Base-by-base conservation (phyloP, 2,113 vertebrate species). In the Peucedramus taeniatus region DNA sequence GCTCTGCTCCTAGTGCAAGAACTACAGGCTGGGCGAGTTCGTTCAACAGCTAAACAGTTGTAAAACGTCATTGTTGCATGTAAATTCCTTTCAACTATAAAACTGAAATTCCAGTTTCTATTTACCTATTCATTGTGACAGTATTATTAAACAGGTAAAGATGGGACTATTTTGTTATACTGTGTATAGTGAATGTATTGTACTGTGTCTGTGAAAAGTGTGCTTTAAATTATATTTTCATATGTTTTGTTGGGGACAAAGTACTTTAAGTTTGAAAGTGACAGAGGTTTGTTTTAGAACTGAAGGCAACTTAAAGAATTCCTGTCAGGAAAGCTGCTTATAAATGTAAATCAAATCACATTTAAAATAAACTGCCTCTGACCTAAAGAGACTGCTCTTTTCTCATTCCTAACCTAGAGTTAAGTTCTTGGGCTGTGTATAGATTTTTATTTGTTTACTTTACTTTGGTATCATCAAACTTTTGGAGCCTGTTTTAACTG, bases 161-260 rank as follows among this genome's bases (percentile, higher is more conserved):
- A 98, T 98, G 98, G 98, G 98, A 98, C 97, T 98, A 98, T 99
- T 98, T 99, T 99, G 98, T 98, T 98, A 99, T 98, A 99, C 98
- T 97, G 98, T 99, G 98, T 99, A 98, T 98, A 99, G 98, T 99
- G 98, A 99, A 98, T 99, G 99, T 99, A 99, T 98, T 97, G 99
- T 99, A 98, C 97, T 90, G 98, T 99, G 98, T 99, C 98, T 99
- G 98, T 99, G 99, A 98, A 99, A 99, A 98, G 97, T 98, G 98
- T 99, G 98, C 99, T 99, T 99, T 99, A 99, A 99, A 99, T 99
- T 99, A 99, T 99, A 99, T 99, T 99, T 99, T 99, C 98, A 94
- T 99, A 99, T 99, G 98, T 99, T 99, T 98, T 98, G 98, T 98
- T 98, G 97, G 98, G 97, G 97, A 98, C 95, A 98, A 98, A 97